A percentile compares a stretch with the other conserved stretches of the same genome.
These are phyloP conservation scores for Thomomys bottae DNA, from an alignment of 2,113 vertebrate species.

Conservation along the genomic window DNA sequence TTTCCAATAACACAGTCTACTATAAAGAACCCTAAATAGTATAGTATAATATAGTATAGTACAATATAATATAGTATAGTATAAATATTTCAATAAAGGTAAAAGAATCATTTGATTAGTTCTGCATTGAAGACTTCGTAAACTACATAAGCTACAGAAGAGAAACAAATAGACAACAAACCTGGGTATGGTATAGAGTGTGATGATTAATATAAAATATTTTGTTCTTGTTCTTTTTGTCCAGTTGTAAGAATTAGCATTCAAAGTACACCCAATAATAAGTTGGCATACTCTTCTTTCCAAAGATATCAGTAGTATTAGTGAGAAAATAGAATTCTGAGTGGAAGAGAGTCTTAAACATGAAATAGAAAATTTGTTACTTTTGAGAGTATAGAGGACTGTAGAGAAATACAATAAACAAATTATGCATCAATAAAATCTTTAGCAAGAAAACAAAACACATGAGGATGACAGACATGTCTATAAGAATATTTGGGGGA, in stretches of 20 bases:
- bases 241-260: background rate
- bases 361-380: background rate
- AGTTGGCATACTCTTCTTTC: background rate
- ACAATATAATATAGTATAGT: no score
- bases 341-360: background rate
- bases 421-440: no score
- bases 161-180: background rate
- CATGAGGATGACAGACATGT: no score
- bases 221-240: background rate
- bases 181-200: background rate
- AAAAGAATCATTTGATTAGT: no score
- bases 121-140: background rate
- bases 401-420: no score
- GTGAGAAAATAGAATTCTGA: background rate
- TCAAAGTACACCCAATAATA: background rate
- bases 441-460: no score
- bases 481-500: no score
- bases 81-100: no score
- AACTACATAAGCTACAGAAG: background rate
- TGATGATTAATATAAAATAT: constrained; percentile 38
- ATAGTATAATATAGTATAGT: no score
- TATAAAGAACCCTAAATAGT: no score
- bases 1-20: no score
- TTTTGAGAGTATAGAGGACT: no score
- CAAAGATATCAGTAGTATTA: background rate